Percentiles rank a stretch among this genome's conserved stretches.
phyloP scores from a whole-genome alignment of 2,113 vertebrate genomes.

The Motacilla tschutschensis region DNA sequence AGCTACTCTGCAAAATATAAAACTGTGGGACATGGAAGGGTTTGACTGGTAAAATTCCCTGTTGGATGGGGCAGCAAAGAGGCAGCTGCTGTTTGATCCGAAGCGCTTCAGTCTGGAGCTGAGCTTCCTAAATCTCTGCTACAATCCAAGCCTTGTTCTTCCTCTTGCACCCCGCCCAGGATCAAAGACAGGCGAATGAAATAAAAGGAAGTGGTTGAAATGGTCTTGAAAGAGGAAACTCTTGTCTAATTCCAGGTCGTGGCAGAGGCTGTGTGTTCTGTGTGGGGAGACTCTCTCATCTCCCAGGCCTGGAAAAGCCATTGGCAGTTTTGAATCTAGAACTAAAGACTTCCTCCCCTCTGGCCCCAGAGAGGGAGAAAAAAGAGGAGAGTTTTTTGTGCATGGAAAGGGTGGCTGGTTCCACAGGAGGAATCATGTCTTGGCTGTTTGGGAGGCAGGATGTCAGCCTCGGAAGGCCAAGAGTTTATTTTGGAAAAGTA shows the following conservation, averaged over 20 bases:
- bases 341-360: neutral
- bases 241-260: neutral
- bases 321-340: neutral
- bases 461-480: neutral
- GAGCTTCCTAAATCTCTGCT: neutral
- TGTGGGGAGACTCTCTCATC: neutral
- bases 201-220: neutral
- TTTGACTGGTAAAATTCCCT: neutral
- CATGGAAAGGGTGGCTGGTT: neutral
- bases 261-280: neutral
- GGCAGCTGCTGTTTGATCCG: neutral
- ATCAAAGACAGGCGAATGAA: neutral
- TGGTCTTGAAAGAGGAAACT: neutral
- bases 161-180: neutral
- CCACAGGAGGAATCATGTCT: neutral
- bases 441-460: conserved; percentile 2
- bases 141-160: neutral
- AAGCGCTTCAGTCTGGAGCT: neutral
- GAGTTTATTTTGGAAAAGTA: neutral
- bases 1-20: neutral
- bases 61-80: neutral
- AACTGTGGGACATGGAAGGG: neutral
- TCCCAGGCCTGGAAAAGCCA: conserved; percentile 32
- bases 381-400: neutral
- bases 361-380: neutral